Percentiles rank a stretch among this genome's conserved stretches.
Evolutionary conservation across 2,797 vertebrate species (phyloP).

Genomic region (Phrynocephalus guinanensis): DNA sequence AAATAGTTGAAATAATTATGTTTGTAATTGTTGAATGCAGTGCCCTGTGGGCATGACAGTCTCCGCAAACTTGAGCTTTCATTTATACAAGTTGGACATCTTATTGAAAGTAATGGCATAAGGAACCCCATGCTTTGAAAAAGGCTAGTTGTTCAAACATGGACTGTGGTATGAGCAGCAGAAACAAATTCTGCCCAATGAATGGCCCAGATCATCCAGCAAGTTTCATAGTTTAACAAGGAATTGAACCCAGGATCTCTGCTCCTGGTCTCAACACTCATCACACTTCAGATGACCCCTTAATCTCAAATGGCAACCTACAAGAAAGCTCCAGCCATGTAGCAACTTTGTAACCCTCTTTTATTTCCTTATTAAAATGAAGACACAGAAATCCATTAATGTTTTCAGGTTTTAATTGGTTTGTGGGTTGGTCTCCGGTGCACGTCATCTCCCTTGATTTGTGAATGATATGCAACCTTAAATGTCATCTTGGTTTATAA

Average conservation of each 20-base stretch:
- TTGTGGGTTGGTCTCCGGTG: neutral
- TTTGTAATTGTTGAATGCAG: too few relatives aligned
- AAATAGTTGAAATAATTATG: too few relatives aligned
- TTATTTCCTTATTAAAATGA: neutral
- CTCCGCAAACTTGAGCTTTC: too few relatives aligned
- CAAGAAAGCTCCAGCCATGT: neutral
- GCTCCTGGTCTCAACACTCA: neutral
- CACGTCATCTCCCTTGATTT: neutral
- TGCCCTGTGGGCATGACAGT: too few relatives aligned
- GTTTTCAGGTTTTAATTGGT: constrained; percentile 2
- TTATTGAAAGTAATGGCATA: too few relatives aligned
- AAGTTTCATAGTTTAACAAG: neutral
- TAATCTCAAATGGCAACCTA: neutral
- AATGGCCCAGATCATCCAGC: neutral
- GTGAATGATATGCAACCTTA: neutral
- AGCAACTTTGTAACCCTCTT: neutral
- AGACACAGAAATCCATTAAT: neutral
- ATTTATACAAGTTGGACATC: too few relatives aligned
- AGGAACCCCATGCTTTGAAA: too few relatives aligned
- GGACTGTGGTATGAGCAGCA: too few relatives aligned
- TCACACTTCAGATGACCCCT: neutral
- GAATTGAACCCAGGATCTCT: neutral
- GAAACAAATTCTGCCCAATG: neutral
- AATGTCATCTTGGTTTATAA: neutral
- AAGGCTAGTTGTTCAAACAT: too few relatives aligned